Base-by-base conservation (phyloP, 2,113 vertebrate species). In the Cacatua alba region DNA sequence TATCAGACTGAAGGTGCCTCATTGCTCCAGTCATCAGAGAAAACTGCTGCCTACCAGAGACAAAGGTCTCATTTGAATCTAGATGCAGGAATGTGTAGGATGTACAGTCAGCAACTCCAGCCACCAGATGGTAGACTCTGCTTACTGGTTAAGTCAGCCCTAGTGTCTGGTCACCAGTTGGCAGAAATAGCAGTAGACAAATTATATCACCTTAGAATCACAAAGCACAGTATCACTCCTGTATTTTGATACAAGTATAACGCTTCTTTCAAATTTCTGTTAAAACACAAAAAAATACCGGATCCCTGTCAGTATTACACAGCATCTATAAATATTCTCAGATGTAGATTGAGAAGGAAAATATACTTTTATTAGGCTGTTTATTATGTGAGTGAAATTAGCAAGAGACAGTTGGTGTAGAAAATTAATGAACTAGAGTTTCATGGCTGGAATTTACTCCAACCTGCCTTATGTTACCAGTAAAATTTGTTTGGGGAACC, bases 391-490 rank as follows among this genome's bases (percentile, higher is more conserved):
- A 95, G 94, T 97, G 91, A 97, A 97, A 97, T 96, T 95, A 97
- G 92, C 95, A 97, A 97, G 95, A 97, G 97, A 95, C 96, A 97
- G 97, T 97, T 97, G 95, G 96, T 96, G 94, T 94, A 97, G 95
- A 97, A 97, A 97, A 97, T 97, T 97, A 97, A 97, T 97, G 97
- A 97, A 97, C 97, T 97, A 97, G 95, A 97, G 95, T 97, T 97
- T 97, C 97, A 96, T 97, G 94, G 96, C 94, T 96, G 94, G 92
- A 96, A 95, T 97, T 97, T 96, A 96, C 96, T 97, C 95, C 96
- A 97, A 95, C 96, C 96, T 97, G 95, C 96, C 93, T 96, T 97
- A 97, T 97, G 95, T 97, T 96, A 97, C 93, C 89, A 97, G 92
- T 97, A 97, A 97, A 97, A 97, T 97, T 97, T 95, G 93, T 97